Conservation (phyloP, 2,113 vertebrate species). For the Phodopus roborovskii region DNA sequence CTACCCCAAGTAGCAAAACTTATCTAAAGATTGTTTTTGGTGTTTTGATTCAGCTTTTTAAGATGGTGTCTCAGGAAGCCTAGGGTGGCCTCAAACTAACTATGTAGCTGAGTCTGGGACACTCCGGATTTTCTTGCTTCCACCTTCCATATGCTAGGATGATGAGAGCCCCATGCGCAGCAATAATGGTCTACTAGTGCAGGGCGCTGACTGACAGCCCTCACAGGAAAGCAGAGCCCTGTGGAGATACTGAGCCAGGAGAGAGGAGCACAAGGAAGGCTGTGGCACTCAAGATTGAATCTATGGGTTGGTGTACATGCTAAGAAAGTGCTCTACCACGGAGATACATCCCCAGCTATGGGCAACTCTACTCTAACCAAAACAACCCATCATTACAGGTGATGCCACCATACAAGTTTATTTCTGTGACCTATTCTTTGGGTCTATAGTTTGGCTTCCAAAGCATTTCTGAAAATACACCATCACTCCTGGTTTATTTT, state of each 20-base stretch:
- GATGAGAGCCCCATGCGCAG: not conserved
- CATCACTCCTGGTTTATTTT: not conserved
- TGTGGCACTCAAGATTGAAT: not conserved
- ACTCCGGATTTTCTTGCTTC: not conserved
- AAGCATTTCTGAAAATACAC: not conserved
- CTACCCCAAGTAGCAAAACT: conserved; percentile 31
- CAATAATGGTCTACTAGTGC: not conserved
- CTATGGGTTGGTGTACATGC: not conserved
- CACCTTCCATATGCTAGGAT: not conserved
- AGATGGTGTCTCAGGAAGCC: not conserved
- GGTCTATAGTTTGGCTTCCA: conserved; percentile 8
- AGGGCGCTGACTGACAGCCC: not conserved
- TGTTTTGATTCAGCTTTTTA: not conserved
- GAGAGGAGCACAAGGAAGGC: too few relatives aligned
- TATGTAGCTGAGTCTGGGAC: not conserved
- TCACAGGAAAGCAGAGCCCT: not conserved
- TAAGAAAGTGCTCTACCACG: not conserved
- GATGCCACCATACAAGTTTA: not conserved
- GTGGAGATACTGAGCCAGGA: not conserved
- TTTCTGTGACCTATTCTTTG: not conserved
- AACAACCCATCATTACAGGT: not conserved
- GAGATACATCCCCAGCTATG: not conserved
- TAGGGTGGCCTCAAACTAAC: not conserved
- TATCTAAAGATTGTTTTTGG: not conserved
- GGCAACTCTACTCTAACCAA: conserved; percentile 21